phyloP scores from a whole-genome alignment of 2,797 vertebrate species.

The Discoglossus pictus region DNA sequence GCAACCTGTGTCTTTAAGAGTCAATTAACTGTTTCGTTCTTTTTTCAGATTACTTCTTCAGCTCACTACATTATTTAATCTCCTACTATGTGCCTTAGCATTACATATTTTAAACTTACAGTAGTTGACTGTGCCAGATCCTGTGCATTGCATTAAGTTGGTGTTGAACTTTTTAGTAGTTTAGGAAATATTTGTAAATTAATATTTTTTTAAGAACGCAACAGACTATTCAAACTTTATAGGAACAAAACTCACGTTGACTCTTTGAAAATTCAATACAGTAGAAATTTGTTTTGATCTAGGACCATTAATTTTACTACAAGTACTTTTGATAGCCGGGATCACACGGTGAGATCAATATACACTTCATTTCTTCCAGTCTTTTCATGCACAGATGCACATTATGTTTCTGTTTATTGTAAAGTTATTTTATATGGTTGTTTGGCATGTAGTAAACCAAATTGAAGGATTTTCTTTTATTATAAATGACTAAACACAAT shows the following conservation, averaged over 20 bases:
- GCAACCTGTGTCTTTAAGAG: too few relatives aligned
- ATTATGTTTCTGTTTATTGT: constrained; percentile 38
- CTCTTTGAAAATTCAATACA: constrained; percentile 10
- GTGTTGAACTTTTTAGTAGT: too few relatives aligned
- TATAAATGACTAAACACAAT: constrained; percentile 35
- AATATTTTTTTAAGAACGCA: too few relatives aligned
- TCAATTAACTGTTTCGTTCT: too few relatives aligned
- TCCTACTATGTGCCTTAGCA: too few relatives aligned
- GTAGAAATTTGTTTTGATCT: constrained; percentile 26
- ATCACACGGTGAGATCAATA: constrained; percentile 42
- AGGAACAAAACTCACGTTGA: not conserved
- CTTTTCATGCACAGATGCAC: constrained; percentile 47
- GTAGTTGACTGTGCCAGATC: too few relatives aligned
- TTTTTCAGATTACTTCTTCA: too few relatives aligned
- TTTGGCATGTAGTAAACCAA: constrained; percentile 37
- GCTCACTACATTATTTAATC: too few relatives aligned
- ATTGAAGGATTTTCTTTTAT: constrained; percentile 15
- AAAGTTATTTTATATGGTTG: constrained; percentile 44
- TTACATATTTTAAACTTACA: too few relatives aligned
- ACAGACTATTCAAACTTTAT: too few relatives aligned
- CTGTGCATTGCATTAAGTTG: too few relatives aligned
- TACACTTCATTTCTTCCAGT: constrained; percentile 3
- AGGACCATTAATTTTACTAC: constrained; percentile 48
- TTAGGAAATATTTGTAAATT: too few relatives aligned
- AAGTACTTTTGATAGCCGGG: constrained; percentile 27